A percentile compares a stretch with the other conserved stretches of the same genome.
phyloP scores from a whole-genome alignment of 2,888 invertebrate species.

The Thelaira solivaga region DNA sequence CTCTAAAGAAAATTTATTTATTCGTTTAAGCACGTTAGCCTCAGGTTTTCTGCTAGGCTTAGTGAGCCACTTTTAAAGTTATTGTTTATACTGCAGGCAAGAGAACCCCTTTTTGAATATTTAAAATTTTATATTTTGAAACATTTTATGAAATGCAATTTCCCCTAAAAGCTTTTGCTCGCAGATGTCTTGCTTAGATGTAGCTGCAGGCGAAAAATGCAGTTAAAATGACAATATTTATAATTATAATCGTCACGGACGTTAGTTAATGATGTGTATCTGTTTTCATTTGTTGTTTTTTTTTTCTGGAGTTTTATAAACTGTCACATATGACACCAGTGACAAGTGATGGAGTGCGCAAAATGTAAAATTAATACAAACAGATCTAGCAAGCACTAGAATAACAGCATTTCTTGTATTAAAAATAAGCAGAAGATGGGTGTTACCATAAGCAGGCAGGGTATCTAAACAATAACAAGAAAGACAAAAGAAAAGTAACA shows the following conservation, averaged over 20 bases:
- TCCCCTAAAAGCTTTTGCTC: background rate
- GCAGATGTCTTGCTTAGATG: background rate
- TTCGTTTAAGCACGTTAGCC: no score
- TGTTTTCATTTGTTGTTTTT: background rate
- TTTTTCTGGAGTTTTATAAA: background rate
- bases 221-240: slow-evolving; percentile 1
- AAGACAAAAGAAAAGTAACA: background rate
- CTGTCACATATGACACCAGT: slow-evolving; percentile 37
- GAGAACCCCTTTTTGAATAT: no score
- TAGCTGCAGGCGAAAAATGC: background rate
- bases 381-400: no score
- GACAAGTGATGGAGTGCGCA: slow-evolving; percentile 28
- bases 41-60: no score
- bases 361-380: slow-evolving; percentile 15
- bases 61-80: no score
- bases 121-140: background rate
- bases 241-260: background rate
- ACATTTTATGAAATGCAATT: background rate
- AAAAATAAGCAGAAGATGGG: no score
- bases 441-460: slow-evolving; percentile 27
- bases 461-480: background rate
- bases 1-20: no score
- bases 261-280: slow-evolving; percentile 22
- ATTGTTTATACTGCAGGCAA: no score
- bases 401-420: no score